phyloP scores from a whole-genome alignment of 2,888 invertebrate genomes.

The Timandra comae region DNA sequence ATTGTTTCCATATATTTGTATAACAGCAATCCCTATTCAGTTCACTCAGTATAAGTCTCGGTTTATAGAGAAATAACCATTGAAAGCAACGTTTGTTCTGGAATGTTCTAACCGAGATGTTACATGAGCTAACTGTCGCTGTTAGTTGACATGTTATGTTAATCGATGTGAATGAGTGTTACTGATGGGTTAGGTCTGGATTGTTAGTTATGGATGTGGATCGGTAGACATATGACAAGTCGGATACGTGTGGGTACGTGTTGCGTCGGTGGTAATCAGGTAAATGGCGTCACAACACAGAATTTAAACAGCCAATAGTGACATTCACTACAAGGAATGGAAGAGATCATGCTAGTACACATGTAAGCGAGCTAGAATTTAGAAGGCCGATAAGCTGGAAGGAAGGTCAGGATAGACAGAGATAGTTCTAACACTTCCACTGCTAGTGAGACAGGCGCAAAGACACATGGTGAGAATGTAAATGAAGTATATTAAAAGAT shows the following conservation, averaged over 20 bases:
- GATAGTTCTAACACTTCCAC: conserved; percentile 36
- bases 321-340: conserved; percentile 44
- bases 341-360: conserved; percentile 49
- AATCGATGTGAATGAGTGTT: conserved; percentile 55
- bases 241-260: conserved; percentile 27
- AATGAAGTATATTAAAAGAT: conserved; percentile 34
- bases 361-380: conserved; percentile 24
- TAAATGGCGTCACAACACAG: conserved; percentile 33
- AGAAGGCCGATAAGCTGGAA: conserved; percentile 52
- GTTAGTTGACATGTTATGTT: conserved; percentile 43
- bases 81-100: conserved; percentile 5
- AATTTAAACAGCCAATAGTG: conserved; percentile 53
- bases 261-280: conserved; percentile 27
- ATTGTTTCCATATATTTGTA: conserved; percentile 43
- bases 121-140: conserved; percentile 38
- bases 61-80: conserved; percentile 1
- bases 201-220: conserved; percentile 50
- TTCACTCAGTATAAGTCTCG: conserved; percentile 3
- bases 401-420: conserved; percentile 21
- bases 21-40: conserved; percentile 39
- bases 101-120: conserved; percentile 8
- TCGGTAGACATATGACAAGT: conserved; percentile 31
- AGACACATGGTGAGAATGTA: conserved; percentile 49
- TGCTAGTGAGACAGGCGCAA: conserved; percentile 53
- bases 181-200: conserved; percentile 44